A percentile compares a stretch with the other conserved stretches of the same genome.
Conservation (phyloP, 2,113 vertebrate species). For the Onychostruthus taczanowskii region DNA sequence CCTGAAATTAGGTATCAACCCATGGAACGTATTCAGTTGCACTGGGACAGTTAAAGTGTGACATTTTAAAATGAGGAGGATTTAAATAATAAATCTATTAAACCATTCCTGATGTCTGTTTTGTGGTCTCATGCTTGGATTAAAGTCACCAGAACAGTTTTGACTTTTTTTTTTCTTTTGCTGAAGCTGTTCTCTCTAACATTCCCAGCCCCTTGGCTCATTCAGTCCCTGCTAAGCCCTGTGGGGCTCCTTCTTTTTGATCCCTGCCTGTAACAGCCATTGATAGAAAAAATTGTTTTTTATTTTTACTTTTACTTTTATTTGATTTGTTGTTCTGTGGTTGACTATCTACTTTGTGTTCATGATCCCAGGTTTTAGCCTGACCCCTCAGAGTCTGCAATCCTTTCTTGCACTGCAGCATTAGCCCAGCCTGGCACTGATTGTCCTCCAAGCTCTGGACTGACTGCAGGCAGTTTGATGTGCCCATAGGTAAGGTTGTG, state of each 20-base stretch:
- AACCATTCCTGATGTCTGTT: not conserved
- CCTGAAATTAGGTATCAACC: not conserved
- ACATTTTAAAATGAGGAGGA: not conserved
- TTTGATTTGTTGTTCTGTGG: not conserved
- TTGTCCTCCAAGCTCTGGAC: not conserved
- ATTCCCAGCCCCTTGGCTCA: not conserved
- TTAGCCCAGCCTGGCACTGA: not conserved
- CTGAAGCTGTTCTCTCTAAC: not conserved
- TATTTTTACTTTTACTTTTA: not conserved
- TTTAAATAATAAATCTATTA: not conserved
- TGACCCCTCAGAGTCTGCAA: not conserved
- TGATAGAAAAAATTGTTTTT: not conserved
- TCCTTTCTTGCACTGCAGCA: not conserved
- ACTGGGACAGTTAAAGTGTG: not conserved
- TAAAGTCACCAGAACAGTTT: not conserved
- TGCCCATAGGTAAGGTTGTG: not conserved
- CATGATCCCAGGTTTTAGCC: not conserved
- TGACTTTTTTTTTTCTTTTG: not conserved
- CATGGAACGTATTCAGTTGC: not conserved
- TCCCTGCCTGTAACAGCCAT: not conserved
- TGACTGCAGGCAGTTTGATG: not conserved
- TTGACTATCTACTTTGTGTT: not conserved
- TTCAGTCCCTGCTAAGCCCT: not conserved
- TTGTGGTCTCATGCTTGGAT: not conserved
- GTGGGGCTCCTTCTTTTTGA: not conserved